phyloP scores from a whole-genome alignment of 2,113 vertebrate species.

The Muntiacus muntjak region DNA sequence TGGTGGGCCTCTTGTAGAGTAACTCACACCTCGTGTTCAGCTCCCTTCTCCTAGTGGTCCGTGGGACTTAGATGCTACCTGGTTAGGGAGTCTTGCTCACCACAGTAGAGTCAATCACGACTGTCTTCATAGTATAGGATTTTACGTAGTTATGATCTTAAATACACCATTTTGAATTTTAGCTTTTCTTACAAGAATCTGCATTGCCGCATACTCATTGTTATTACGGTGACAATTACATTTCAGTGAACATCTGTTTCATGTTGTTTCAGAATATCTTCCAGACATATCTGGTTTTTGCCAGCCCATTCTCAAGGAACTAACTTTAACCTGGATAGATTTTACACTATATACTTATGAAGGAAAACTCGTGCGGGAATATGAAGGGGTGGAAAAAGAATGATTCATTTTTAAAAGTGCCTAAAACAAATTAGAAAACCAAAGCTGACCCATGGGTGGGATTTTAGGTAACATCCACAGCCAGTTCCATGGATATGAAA shows the following conservation, averaged over 20 bases:
- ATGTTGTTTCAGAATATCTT: neutral
- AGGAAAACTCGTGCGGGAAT: neutral
- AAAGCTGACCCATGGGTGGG: neutral
- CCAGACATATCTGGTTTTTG: neutral
- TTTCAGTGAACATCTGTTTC: neutral
- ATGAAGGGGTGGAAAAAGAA: neutral
- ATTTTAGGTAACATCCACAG: neutral
- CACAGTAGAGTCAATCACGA: neutral
- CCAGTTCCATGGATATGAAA: neutral
- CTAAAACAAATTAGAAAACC: neutral
- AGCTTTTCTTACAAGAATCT: neutral
- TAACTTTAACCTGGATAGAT: neutral
- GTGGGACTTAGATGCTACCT: neutral
- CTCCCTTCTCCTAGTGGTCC: no score
- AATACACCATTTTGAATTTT: neutral
- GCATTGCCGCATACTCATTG: neutral
- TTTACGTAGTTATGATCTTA: neutral
- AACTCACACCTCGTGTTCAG: neutral
- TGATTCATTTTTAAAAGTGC: neutral
- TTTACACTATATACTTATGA: neutral
- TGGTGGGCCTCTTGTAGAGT: neutral
- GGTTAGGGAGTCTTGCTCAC: neutral
- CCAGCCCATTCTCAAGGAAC: neutral
- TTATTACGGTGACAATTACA: neutral
- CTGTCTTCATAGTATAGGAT: neutral